phyloP scores from a whole-genome alignment of 53 echinoderm and acorn worm species.

The Astropecten irregularis region DNA sequence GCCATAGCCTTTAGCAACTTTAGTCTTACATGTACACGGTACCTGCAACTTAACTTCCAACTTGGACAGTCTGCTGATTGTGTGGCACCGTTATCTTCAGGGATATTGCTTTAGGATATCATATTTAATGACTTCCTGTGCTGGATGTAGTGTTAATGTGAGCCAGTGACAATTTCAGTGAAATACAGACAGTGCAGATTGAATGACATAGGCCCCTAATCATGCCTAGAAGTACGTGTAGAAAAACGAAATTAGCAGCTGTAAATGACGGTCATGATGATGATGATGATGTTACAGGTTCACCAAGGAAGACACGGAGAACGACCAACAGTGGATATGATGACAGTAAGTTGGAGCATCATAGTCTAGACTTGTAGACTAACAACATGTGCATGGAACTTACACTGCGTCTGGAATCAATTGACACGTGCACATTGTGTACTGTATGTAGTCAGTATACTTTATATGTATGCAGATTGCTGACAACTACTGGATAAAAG shows the following conservation, averaged over 20 bases:
- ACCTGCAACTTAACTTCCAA: no score
- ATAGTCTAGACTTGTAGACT: neutral
- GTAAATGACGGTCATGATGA: neutral
- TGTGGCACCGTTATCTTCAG: no score
- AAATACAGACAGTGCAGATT: no score
- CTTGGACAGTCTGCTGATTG: no score
- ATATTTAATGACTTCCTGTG: no score
- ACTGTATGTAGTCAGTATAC: neutral
- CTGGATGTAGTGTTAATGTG: no score
- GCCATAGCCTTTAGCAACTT: no score
- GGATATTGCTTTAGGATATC: no score
- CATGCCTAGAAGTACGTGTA: neutral
- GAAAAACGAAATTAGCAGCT: neutral
- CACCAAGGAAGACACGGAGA: conserved; percentile 31
- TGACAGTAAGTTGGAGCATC: neutral
- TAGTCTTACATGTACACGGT: no score
- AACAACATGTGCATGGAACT: neutral
- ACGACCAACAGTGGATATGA: conserved; percentile 10
- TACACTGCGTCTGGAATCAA: neutral
- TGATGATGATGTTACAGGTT: conserved; percentile 41
- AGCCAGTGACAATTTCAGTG: no score
- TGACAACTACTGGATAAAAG: neutral
- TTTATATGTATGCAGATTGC: neutral
- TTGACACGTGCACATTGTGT: neutral
- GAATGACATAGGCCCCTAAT: no score